phyloP scores from a whole-genome alignment of 2,797 vertebrate genomes.

The Pipistrellus kuhlii region DNA sequence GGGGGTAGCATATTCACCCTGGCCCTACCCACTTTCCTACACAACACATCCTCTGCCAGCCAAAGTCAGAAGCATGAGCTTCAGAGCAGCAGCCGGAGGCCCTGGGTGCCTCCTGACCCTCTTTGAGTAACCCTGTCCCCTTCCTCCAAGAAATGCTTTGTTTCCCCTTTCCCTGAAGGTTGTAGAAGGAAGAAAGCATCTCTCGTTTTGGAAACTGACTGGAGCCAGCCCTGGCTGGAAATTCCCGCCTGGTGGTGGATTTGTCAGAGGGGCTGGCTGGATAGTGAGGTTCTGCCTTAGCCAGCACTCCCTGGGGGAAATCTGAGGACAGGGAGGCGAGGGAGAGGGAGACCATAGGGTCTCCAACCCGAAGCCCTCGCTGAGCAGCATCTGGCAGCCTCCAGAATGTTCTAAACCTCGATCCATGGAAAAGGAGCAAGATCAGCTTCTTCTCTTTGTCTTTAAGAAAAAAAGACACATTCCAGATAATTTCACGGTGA shows the following conservation, averaged over 20 bases:
- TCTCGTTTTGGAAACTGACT: background rate
- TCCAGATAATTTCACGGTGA: slow-evolving; percentile 84
- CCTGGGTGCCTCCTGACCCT: background rate
- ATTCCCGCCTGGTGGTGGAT: too few species aligned
- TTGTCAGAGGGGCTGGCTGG: background rate
- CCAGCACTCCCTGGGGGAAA: background rate
- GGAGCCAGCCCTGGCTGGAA: background rate
- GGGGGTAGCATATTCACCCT: background rate
- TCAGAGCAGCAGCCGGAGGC: rapidly evolving
- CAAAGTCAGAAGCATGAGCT: background rate
- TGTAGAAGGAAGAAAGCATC: background rate
- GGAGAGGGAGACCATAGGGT: background rate
- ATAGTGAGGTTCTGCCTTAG: background rate
- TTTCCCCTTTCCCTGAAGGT: background rate
- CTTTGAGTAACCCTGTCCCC: background rate
- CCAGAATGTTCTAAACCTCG: slow-evolving; percentile 62
- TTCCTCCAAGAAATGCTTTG: background rate
- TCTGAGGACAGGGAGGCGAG: too few species aligned
- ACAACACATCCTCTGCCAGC: background rate
- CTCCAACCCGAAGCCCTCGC: background rate
- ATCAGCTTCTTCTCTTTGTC: slow-evolving; percentile 84
- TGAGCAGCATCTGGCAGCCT: slow-evolving; percentile 53
- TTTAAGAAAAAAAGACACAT: slow-evolving; percentile 72
- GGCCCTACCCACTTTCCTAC: background rate
- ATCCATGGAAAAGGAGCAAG: slow-evolving; percentile 71